A percentile compares a stretch with the other conserved stretches of the same genome.
Conservation (phyloP, 2,888 invertebrate genomes). For the Brenthis hecate region DNA sequence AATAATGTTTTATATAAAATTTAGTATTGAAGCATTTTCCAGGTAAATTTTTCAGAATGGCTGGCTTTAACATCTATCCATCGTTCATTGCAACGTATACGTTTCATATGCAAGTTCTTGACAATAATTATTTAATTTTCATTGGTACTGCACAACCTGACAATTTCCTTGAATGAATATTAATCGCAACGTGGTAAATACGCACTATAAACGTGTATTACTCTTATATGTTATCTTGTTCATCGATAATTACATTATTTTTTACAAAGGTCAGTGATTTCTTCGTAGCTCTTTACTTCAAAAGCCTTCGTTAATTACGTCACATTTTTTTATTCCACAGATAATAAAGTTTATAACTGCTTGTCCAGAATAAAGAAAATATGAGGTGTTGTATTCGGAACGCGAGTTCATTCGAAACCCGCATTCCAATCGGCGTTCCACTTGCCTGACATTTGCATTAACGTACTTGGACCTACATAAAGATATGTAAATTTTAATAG, state of each 20-base stretch:
- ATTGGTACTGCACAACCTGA: slow-evolving; percentile 1
- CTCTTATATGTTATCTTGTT: slow-evolving; percentile 15
- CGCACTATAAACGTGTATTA: slow-evolving; percentile 2
- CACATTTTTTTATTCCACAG: slow-evolving; percentile 32
- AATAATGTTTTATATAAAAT: too few relatives aligned
- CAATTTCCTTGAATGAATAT: background rate
- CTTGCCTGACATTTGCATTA: slow-evolving; percentile 66
- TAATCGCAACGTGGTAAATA: background rate
- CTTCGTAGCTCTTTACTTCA: slow-evolving; percentile 46
- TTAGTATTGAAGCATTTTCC: too few relatives aligned
- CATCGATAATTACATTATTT: slow-evolving; percentile 23
- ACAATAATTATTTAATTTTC: background rate
- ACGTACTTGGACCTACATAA: slow-evolving; percentile 47
- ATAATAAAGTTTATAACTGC: slow-evolving; percentile 43
- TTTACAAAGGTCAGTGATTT: slow-evolving; percentile 52
- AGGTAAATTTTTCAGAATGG: too few relatives aligned
- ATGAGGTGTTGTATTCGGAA: slow-evolving; percentile 51
- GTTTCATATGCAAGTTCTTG: background rate
- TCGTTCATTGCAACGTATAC: too few relatives aligned
- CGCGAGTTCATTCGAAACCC: slow-evolving; percentile 53
- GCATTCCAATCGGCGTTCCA: slow-evolving; percentile 65
- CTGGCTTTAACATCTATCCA: too few relatives aligned
- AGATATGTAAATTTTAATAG: slow-evolving; percentile 41
- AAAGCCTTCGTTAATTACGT: slow-evolving; percentile 21
- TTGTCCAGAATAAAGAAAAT: slow-evolving; percentile 34